phyloP scores from a whole-genome alignment of 2,113 vertebrate species.

The Trematocara nigrifrons region DNA sequence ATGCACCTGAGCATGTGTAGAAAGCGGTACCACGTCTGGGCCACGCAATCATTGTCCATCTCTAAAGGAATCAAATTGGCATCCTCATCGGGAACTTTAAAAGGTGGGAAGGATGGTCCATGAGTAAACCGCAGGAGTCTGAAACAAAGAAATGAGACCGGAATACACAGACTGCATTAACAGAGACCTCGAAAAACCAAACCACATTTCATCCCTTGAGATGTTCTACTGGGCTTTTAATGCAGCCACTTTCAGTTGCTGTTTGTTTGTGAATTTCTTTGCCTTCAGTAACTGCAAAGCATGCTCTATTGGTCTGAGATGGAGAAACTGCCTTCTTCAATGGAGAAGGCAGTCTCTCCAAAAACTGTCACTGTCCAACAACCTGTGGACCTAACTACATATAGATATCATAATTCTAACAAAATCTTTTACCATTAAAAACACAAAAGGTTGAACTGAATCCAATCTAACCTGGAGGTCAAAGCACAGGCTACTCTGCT shows the following conservation, averaged over 20 bases:
- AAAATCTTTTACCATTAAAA: background rate
- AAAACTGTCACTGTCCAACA: background rate
- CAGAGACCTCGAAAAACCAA: background rate
- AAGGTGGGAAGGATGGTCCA: slow-evolving; percentile 88
- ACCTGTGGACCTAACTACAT: background rate
- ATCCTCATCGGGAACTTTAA: slow-evolving; percentile 94
- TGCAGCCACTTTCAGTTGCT: background rate
- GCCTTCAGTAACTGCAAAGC: background rate
- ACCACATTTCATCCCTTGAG: background rate
- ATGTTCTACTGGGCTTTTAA: background rate
- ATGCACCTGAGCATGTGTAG: slow-evolving; percentile 93
- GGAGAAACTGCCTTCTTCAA: background rate
- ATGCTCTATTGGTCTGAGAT: background rate
- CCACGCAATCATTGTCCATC: slow-evolving; percentile 93
- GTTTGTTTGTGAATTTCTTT: background rate
- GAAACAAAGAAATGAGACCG: slow-evolving; percentile 7
- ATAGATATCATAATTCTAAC: background rate
- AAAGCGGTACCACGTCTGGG: slow-evolving; percentile 96
- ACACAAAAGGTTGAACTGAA: background rate
- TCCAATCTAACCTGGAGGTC: slow-evolving; percentile 81
- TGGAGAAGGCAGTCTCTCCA: background rate
- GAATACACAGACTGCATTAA: background rate
- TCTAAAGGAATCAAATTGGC: slow-evolving; percentile 88
- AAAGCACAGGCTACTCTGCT: slow-evolving; percentile 92
- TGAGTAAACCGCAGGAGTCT: slow-evolving; percentile 90